Conservation (phyloP, 2,888 invertebrate species). For the Tricholauxania praeusta region DNA sequence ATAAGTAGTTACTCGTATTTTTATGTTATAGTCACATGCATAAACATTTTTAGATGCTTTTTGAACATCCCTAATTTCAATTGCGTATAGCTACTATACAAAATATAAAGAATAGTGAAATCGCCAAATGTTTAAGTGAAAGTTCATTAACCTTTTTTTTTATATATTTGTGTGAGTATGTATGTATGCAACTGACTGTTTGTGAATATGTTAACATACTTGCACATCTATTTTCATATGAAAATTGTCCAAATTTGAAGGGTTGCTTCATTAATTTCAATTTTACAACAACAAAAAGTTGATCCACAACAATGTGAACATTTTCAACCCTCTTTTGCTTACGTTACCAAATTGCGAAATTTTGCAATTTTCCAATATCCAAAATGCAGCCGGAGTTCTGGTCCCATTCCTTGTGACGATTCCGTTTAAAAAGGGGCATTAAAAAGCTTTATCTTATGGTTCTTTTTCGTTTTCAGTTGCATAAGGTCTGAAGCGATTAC, state of each 20-base stretch:
- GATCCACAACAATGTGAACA: neutral
- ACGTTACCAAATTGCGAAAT: conserved; percentile 7
- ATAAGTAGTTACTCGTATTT: no score
- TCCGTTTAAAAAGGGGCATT: neutral
- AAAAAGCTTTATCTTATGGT: neutral
- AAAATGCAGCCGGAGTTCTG: conserved; percentile 5
- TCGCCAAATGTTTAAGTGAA: neutral
- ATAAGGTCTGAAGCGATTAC: neutral
- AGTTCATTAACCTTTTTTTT: conserved; percentile 25
- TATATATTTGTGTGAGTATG: neutral
- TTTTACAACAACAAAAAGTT: neutral
- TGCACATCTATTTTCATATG: neutral
- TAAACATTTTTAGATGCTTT: no score
- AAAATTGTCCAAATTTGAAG: conserved; percentile 28
- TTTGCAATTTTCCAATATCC: conserved; percentile 8
- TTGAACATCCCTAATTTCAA: no score
- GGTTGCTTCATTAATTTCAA: conserved; percentile 28
- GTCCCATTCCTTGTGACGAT: no score
- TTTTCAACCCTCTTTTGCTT: conserved; percentile 19
- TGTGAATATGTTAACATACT: neutral
- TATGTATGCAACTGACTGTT: neutral
- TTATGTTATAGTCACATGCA: no score
- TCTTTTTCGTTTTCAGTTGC: neutral
- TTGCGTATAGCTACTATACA: no score
- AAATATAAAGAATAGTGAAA: no score